These are phyloP conservation scores for Andinoacara biseriatus DNA, from an alignment of 2,113 vertebrate genomes.

Conservation along the genomic window DNA sequence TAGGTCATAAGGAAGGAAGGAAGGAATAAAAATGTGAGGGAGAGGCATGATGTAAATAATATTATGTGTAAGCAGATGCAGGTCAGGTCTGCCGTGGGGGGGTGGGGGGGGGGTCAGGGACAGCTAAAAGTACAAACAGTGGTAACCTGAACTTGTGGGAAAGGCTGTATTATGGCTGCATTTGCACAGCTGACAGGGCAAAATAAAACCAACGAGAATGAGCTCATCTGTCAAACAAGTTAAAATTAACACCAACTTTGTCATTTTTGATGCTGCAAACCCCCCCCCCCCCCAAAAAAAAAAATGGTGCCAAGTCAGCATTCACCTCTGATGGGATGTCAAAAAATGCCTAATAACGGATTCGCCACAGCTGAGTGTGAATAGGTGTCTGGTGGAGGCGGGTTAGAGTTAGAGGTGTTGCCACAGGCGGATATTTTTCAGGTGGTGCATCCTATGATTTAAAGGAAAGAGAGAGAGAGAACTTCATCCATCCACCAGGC, in stretches of 20 bases:
- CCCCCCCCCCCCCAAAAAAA: neutral
- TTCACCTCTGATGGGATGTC: slow-evolving; percentile 10
- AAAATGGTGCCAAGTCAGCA: neutral
- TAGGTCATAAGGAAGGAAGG: slow-evolving; percentile 17
- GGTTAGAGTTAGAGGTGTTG: neutral
- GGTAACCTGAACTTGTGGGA: slow-evolving; percentile 44
- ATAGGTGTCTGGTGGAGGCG: neutral
- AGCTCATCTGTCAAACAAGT: neutral
- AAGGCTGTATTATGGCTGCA: slow-evolving; percentile 30
- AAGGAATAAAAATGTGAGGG: neutral
- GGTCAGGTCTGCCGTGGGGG: neutral
- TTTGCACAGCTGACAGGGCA: slow-evolving; percentile 15
- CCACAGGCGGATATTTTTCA: neutral
- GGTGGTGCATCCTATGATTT: neutral
- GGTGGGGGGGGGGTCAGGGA: neutral
- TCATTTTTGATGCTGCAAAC: neutral
- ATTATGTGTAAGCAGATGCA: slow-evolving; percentile 33
- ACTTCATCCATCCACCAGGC: neutral
- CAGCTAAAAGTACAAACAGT: slow-evolving; percentile 14
- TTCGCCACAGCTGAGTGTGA: neutral
- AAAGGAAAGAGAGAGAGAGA: neutral
- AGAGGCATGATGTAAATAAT: slow-evolving; percentile 39
- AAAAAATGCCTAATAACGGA: slow-evolving; percentile 3
- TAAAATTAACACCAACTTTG: slow-evolving; percentile 13
- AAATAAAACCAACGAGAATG: neutral